Evolutionary conservation across 2,113 vertebrate species (phyloP).

Genomic region (Microcebus tavaratra): DNA sequence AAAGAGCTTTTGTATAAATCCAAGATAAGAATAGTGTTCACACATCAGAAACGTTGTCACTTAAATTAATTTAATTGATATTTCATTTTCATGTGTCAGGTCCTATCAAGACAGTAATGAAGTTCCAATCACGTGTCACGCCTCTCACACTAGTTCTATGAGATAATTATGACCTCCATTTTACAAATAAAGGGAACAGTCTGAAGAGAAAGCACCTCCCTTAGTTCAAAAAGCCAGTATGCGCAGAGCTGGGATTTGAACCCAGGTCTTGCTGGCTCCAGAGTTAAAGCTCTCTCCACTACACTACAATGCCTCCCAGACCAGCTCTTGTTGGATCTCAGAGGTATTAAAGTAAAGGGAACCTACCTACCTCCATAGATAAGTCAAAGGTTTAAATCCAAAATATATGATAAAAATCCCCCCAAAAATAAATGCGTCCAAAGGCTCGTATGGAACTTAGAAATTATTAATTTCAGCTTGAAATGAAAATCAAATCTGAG

Average conservation of each 20-base stretch:
- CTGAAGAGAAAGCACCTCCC: not conserved
- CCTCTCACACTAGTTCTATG: too few relatives aligned
- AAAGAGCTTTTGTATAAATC: not conserved
- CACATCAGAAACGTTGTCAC: not conserved
- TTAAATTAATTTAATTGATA: not conserved
- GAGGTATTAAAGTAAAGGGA: not conserved
- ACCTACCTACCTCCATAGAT: not conserved
- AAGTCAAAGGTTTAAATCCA: not conserved
- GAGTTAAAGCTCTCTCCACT: not conserved
- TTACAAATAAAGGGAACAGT: not conserved
- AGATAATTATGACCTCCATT: not conserved
- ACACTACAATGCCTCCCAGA: not conserved
- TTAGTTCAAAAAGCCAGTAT: not conserved
- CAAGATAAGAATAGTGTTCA: not conserved
- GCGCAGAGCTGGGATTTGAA: not conserved
- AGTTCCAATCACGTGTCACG: rapidly evolving
- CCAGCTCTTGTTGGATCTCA: not conserved
- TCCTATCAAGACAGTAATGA: not conserved
- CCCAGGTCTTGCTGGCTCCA: not conserved
- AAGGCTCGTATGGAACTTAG: not conserved
- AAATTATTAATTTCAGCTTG: not conserved
- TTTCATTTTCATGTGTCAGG: not conserved
- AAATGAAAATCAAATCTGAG: not conserved
- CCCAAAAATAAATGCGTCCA: not conserved
- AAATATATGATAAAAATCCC: not conserved